A percentile compares a stretch with the other conserved stretches of the same genome.
phyloP scores from a whole-genome alignment of 2,888 invertebrate genomes.

The Subacronicta megacephala region DNA sequence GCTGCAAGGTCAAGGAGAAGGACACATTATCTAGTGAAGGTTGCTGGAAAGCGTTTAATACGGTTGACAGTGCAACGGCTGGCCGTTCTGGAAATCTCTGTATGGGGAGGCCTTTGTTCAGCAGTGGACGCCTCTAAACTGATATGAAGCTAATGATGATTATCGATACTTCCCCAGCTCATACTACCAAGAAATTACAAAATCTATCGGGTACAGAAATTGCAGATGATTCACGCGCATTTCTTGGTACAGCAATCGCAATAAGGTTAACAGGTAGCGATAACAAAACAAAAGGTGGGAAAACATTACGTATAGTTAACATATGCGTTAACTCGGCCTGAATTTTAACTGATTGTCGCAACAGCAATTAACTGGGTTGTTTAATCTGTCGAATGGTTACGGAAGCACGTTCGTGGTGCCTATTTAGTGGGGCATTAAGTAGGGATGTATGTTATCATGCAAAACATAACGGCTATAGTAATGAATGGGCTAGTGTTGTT shows the following conservation, averaged over 20 bases:
- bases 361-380: conserved; percentile 42
- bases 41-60: too few species aligned
- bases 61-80: too few species aligned
- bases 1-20: too few species aligned
- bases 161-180: too few species aligned
- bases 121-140: too few species aligned
- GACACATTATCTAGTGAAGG: too few species aligned
- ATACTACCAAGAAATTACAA: too few species aligned
- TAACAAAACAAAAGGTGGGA: conserved; percentile 48
- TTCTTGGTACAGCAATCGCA: conserved; percentile 6
- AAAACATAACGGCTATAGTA: background rate
- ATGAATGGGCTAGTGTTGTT: background rate
- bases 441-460: conserved; percentile 1
- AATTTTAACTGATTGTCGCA: conserved; percentile 47
- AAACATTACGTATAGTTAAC: conserved; percentile 31
- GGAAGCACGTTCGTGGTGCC: conserved; percentile 35
- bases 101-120: too few species aligned
- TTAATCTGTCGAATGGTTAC: conserved; percentile 44
- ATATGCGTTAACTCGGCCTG: conserved; percentile 44
- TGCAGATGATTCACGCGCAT: background rate
- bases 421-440: background rate
- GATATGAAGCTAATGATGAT: too few species aligned
- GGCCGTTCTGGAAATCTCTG: too few species aligned
- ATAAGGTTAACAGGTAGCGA: conserved; percentile 38
- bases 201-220: too few species aligned